Base-by-base conservation (phyloP, 1,140 invertebrate genomes). In the Drosophila mauritiana region DNA sequence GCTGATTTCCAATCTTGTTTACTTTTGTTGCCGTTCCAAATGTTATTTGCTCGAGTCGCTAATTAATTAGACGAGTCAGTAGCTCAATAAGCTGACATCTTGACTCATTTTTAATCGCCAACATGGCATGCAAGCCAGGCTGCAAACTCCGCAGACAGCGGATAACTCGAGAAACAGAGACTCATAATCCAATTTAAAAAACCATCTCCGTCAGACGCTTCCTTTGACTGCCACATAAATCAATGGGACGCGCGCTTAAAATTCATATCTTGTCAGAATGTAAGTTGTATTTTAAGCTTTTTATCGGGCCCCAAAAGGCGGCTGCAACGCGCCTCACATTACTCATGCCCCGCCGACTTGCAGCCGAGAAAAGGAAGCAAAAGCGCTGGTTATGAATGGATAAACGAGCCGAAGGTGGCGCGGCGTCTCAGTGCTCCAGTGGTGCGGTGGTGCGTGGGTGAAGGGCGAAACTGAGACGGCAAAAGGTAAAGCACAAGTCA, bases 241-340 rank as follows among this genome's bases (percentile, higher is more conserved):
- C 81, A 80, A 69, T 73, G 76, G 51, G 79, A 83, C 70, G 62
- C 69, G 76, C 85, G 52, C 78, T 89, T 89, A 80, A 85, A 70
- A 89, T 89, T 90, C 84, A 89, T 89, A 89, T 85, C 84, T 89
- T 85, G 80, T 80, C 84, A 80, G 80, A 75, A 69, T 88, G 73
- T 89, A 84, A 90, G 80, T 90, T 85, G 83, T 89, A 90, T 78
- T 80, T 89, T 88, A 88, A 86, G 82, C 79, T 88, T 89, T 89
- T 89, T 89, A 89, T 90, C 85, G 85, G 62, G 15, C 73, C 64
- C 75, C 63, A 79, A 88, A 68, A 75, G 73, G 51, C 83, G 78
- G 63, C 81, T 81, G 82, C 82, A 81, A 70, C 56, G 75, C 84
- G 83, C 75, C 45, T 54, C 65, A 56, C 83, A 86, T 86, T 86